phyloP scores from a whole-genome alignment of 1,140 invertebrate genomes.

The Trialeurodes vaporariorum region DNA sequence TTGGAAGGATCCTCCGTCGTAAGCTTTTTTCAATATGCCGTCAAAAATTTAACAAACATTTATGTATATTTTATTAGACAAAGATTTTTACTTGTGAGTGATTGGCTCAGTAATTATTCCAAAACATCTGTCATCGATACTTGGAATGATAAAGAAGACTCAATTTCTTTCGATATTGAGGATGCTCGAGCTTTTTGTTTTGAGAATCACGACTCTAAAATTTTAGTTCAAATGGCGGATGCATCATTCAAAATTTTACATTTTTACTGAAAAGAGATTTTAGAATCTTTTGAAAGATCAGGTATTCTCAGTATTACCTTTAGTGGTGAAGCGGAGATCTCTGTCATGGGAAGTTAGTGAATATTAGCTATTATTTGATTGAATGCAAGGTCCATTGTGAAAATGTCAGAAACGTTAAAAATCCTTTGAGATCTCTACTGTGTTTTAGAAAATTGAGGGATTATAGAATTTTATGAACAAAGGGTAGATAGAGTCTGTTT shows the following conservation, averaged over 20 bases:
- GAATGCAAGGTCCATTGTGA: too few species aligned
- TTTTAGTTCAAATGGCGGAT: background rate
- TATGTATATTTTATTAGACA: background rate
- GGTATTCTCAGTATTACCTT: too few species aligned
- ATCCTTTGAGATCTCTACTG: too few species aligned
- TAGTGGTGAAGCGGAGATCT: too few species aligned
- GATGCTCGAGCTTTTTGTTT: background rate
- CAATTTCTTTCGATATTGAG: background rate
- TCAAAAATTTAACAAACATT: background rate
- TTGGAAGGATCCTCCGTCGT: background rate
- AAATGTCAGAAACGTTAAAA: too few species aligned
- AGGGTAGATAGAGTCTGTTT: too few species aligned
- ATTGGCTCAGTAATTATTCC: background rate
- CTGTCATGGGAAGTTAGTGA: too few species aligned
- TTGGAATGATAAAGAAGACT: background rate
- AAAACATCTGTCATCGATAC: background rate
- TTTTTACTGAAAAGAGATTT: too few species aligned
- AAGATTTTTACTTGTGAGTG: background rate
- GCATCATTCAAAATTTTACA: background rate
- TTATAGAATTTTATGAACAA: too few species aligned
- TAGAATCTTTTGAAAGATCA: too few species aligned
- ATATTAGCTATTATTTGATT: too few species aligned
- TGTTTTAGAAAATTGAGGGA: too few species aligned
- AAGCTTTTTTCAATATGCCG: background rate
- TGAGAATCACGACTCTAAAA: background rate